phyloP scores from a whole-genome alignment of 1,140 invertebrate genomes.

The Protaetia brevitarsis region DNA sequence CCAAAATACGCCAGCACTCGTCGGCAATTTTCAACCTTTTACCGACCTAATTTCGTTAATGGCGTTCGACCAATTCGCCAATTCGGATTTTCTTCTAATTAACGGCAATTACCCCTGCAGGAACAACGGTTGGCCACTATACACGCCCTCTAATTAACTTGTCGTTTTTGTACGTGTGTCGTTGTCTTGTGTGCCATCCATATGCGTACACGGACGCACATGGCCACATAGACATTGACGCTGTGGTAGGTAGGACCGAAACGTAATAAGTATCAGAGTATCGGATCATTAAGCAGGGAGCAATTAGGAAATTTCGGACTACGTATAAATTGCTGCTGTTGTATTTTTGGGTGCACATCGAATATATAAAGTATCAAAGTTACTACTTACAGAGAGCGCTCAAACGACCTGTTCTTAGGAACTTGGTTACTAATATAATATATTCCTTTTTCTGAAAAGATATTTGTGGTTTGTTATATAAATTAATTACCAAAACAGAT shows the following conservation, averaged over 20 bases:
- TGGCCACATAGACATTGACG: not conserved
- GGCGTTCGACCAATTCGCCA: not conserved
- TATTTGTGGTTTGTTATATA: too few relatives aligned
- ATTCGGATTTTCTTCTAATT: constrained; percentile 12
- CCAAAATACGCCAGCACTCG: too few relatives aligned
- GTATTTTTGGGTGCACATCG: too few relatives aligned
- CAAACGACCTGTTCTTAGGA: too few relatives aligned
- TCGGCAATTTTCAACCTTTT: not conserved
- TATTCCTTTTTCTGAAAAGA: too few relatives aligned
- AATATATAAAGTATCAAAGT: too few relatives aligned
- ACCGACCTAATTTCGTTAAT: not conserved
- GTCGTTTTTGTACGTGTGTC: constrained; percentile 3
- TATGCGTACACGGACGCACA: not conserved
- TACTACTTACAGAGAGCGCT: too few relatives aligned
- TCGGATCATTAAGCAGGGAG: constrained; percentile 11
- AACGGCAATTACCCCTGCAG: not conserved
- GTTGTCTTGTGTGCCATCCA: too few relatives aligned
- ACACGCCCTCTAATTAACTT: constrained; percentile 7
- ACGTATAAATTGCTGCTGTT: too few relatives aligned
- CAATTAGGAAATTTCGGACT: constrained; percentile 7
- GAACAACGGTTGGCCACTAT: not conserved
- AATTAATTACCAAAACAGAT: too few relatives aligned
- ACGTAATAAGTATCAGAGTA: not conserved
- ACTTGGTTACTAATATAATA: too few relatives aligned
- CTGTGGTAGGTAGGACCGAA: not conserved